Evolutionary conservation across 2,888 invertebrate species (phyloP), one percentile per base, ranked within the genome.

Genomic region (Cheilosia pagana): DNA sequence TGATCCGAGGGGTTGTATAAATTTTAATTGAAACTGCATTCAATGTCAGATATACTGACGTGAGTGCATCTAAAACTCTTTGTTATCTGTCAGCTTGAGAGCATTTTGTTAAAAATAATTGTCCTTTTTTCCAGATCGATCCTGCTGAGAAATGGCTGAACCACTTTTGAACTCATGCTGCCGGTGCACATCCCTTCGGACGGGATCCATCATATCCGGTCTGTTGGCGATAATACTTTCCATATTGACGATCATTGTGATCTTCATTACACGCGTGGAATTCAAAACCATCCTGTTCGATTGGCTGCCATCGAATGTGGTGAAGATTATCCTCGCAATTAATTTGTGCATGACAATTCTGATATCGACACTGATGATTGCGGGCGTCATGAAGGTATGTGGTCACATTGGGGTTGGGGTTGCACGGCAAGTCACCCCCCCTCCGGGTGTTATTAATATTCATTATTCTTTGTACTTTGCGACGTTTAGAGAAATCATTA

Each of bases 301-400:
- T 89, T 94, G 94, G 89, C 91, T 96, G 50, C 94, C 95, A 88
- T 94, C 95, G 88, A 93, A 93, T 89, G 93, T 94, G 89, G 95
- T 96, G 79, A 95, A 95, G 92, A 95, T 96, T 86, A 96, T 97
- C 88, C 92, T 96, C 86, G 94, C 95, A 10, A 94, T 97, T 87
- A 97, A 96, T 91, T 93, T 97, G 74, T 94, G 94, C 88, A 96
- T 97, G 94, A 97, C 97, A 5, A 95, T 97, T 81, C 92, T 97
- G 78, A 95, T 97, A 90, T 96, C 96, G 53, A 90, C 93, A n/a
- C 93, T 96, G 1, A 94, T 97, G 88, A 94, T 96, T 43, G 91
- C 95, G 65, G 97, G 96, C 81, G 95, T 95, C 5, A 88, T 95
- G 50, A 96, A 95, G 94, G 97, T 97, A 93, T 59, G 87, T 86